These are phyloP conservation scores for Morpho deidamia DNA, from an alignment of 2,888 invertebrate genomes.

Conservation along the genomic window DNA sequence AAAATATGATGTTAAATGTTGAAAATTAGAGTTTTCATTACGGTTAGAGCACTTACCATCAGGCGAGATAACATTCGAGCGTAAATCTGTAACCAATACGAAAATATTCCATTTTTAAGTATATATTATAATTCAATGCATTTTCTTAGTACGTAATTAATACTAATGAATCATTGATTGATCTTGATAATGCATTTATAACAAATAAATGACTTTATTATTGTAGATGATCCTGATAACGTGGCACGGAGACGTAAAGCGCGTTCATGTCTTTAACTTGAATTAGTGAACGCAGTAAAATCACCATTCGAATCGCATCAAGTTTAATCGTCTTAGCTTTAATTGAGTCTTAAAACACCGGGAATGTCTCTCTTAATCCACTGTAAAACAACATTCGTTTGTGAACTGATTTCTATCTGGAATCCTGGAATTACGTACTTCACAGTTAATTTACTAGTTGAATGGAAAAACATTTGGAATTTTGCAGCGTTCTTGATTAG, in stretches of 20 bases:
- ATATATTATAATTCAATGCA: too few relatives aligned
- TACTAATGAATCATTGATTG: not conserved
- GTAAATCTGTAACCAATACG: too few relatives aligned
- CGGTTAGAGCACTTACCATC: too few relatives aligned
- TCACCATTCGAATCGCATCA: constrained; percentile 9
- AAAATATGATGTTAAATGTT: too few relatives aligned
- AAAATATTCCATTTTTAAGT: too few relatives aligned
- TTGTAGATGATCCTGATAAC: not conserved
- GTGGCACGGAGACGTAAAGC: not conserved
- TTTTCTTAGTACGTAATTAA: too few relatives aligned
- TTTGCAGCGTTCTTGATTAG: not conserved
- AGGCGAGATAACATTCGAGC: too few relatives aligned
- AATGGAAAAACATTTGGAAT: not conserved
- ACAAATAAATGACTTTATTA: too few relatives aligned
- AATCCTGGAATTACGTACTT: not conserved
- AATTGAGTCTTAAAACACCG: constrained; percentile 21
- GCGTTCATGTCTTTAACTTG: not conserved
- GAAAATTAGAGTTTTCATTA: too few relatives aligned
- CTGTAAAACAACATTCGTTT: constrained; percentile 17
- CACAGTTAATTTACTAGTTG: not conserved
- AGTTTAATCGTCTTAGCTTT: constrained; percentile 8
- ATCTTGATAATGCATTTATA: too few relatives aligned
- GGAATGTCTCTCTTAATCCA: constrained; percentile 22
- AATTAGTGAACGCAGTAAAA: constrained; percentile 8
- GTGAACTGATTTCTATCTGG: constrained; percentile 2